phyloP scores from a whole-genome alignment of 2,113 vertebrate genomes.

The Noturus placidus region DNA sequence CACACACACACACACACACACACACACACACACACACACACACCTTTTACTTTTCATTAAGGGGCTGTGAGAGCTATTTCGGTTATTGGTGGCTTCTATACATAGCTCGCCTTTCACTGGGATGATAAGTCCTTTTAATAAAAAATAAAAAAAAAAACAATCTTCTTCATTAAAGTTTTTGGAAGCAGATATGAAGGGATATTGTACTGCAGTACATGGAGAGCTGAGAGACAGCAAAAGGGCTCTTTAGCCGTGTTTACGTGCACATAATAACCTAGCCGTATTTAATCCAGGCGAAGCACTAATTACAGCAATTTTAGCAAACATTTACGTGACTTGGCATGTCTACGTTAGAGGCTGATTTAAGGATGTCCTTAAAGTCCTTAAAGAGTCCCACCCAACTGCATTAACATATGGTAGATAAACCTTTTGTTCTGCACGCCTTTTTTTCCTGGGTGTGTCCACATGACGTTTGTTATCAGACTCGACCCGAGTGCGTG shows the following conservation, averaged over 20 bases:
- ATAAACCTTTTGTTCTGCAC: background rate
- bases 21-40: background rate
- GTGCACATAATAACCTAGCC: background rate
- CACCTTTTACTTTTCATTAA: background rate
- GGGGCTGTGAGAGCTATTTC: constrained; percentile 2
- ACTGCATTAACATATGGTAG: background rate
- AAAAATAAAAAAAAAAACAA: background rate
- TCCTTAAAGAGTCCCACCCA: background rate
- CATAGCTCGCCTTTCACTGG: background rate
- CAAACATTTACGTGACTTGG: background rate
- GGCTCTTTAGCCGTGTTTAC: background rate
- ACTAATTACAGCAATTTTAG: background rate
- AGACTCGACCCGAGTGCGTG: background rate
- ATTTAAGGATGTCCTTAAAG: background rate
- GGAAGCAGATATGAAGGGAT: background rate
- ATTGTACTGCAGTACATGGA: background rate
- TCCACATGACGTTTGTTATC: background rate
- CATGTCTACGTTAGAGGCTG: background rate
- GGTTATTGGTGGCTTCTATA: background rate
- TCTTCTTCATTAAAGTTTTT: background rate
- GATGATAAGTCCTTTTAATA: background rate
- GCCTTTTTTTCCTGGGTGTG: background rate
- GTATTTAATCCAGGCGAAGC: background rate
- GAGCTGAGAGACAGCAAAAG: background rate
- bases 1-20: background rate